Conservation (phyloP, 2,888 invertebrate species). For the Coecobrya sp. region DNA sequence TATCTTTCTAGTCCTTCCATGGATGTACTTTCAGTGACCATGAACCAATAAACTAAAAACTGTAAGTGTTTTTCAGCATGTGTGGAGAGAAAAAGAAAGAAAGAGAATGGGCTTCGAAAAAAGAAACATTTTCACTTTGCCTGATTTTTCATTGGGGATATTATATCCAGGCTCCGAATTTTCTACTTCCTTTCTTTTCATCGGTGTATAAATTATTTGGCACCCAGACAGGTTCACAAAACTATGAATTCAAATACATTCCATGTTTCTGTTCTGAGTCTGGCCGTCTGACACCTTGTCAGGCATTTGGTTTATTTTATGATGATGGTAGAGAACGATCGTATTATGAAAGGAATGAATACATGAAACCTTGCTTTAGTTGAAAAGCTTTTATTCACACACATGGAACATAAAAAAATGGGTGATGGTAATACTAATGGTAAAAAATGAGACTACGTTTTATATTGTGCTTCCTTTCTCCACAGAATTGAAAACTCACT, state of each 20-base stretch:
- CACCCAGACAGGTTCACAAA: neutral
- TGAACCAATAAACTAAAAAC: constrained; percentile 16
- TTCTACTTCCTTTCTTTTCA: constrained; percentile 14
- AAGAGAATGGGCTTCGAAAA: neutral
- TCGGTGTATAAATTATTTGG: constrained; percentile 8
- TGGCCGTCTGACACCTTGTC: constrained; percentile 48
- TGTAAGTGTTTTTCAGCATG: neutral
- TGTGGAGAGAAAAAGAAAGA: neutral
- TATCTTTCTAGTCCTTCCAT: neutral
- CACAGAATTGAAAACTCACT: constrained; percentile 59
- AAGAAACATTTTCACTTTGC: neutral
- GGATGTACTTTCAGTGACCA: neutral
- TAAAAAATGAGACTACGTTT: neutral
- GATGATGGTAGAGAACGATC: neutral
- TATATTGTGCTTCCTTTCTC: constrained; percentile 20
- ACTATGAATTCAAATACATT: neutral
- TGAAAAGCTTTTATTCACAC: constrained; percentile 11
- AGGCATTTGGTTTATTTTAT: constrained; percentile 46
- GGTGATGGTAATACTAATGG: constrained; percentile 30
- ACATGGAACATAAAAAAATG: constrained; percentile 9
- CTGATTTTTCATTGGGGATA: neutral
- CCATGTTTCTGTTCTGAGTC: neutral
- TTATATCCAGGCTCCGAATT: neutral
- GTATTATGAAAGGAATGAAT: constrained; percentile 25
- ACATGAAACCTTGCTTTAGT: neutral